These are phyloP conservation scores for Phoxinus phoxinus DNA, from an alignment of 2,113 vertebrate species.

Conservation along the genomic window DNA sequence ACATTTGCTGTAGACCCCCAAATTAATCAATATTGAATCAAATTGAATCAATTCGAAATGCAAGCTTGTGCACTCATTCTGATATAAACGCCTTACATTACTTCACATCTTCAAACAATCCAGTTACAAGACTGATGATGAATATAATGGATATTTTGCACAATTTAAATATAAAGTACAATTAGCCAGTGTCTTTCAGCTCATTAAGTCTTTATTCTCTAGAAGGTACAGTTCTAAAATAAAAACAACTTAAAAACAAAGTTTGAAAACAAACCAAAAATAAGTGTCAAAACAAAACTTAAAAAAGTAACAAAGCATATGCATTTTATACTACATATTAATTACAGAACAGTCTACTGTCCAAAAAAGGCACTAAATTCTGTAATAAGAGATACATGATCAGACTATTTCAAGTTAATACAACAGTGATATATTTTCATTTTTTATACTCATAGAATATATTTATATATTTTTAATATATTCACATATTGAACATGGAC, in stretches of 20 bases:
- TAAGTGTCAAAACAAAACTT: constrained; percentile 75
- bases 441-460: constrained; percentile 67
- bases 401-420: constrained; percentile 81
- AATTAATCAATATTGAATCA: too few relatives aligned
- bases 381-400: constrained; percentile 93
- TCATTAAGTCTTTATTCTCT: constrained; percentile 89
- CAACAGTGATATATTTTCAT: constrained; percentile 62
- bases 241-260: constrained; percentile 97
- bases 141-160: neutral
- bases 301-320: constrained; percentile 97
- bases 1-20: too few relatives aligned
- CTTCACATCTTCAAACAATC: neutral
- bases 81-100: too few relatives aligned
- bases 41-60: too few relatives aligned
- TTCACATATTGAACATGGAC: constrained; percentile 64
- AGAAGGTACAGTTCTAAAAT: constrained; percentile 98
- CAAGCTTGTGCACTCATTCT: neutral
- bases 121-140: too few relatives aligned
- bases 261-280: constrained; percentile 67
- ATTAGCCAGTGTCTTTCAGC: neutral
- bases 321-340: constrained; percentile 88
- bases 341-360: constrained; percentile 99
- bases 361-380: constrained; percentile 99
- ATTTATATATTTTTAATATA: constrained; percentile 63
- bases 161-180: neutral